Evolutionary conservation across 2,888 invertebrate species (phyloP).

Genomic region (Diaperis boleti): DNA sequence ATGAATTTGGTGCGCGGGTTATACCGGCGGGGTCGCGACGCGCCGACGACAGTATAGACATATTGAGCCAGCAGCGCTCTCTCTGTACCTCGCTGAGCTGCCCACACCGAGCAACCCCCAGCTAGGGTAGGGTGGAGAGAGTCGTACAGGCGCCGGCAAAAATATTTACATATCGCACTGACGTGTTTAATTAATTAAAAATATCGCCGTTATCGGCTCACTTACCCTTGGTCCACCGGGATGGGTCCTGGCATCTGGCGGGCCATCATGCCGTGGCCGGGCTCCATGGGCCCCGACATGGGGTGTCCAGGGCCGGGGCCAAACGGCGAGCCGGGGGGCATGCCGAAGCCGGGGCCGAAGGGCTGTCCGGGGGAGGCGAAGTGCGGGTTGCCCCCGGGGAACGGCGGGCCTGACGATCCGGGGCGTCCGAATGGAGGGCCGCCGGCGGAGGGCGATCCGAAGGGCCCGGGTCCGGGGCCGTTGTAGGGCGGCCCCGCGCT

Average conservation of each 20-base stretch:
- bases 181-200: conserved; percentile 55
- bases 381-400: conserved; percentile 78
- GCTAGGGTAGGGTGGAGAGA: conserved; percentile 60
- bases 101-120: conserved; percentile 61
- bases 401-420: conserved; percentile 79
- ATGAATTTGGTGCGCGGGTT: conserved; percentile 38
- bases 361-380: conserved; percentile 74
- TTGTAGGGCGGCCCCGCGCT: conserved; percentile 75
- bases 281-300: conserved; percentile 74
- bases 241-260: conserved; percentile 78
- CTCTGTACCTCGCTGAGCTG: conserved; percentile 60
- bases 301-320: conserved; percentile 75
- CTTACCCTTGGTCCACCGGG: conserved; percentile 84
- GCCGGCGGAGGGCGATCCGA: conserved; percentile 76
- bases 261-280: conserved; percentile 72
- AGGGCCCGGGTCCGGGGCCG: conserved; percentile 75
- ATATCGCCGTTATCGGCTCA: conserved; percentile 48
- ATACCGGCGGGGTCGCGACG: conserved; percentile 54
- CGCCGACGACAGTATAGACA: conserved; percentile 62
- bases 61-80: conserved; percentile 62
- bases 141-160: conserved; percentile 69
- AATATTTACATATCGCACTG: conserved; percentile 67
- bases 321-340: conserved; percentile 79
- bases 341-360: conserved; percentile 74
- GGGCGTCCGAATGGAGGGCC: conserved; percentile 75